phyloP scores from a whole-genome alignment of 1,140 invertebrate genomes.

The Aleiodes sp. region DNA sequence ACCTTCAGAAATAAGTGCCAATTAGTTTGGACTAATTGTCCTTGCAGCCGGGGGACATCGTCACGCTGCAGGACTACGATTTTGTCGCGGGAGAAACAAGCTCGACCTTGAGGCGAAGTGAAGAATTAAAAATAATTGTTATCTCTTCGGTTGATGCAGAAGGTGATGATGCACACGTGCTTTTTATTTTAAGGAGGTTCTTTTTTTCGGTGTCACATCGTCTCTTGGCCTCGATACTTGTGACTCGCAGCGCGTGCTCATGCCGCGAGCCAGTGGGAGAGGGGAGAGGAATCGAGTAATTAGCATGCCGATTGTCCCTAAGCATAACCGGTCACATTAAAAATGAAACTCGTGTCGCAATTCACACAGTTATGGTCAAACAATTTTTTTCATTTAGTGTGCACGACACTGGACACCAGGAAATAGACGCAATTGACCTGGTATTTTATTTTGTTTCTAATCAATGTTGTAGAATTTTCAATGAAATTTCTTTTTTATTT shows the following conservation, averaged over 20 bases:
- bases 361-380: background rate
- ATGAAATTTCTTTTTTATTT: background rate
- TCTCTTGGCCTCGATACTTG: constrained; percentile 29
- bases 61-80: background rate
- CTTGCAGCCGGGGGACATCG: background rate
- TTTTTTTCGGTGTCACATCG: constrained; percentile 15
- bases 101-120: background rate
- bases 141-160: background rate
- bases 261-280: background rate
- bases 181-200: background rate
- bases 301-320: constrained; percentile 14
- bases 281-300: background rate
- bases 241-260: background rate
- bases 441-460: background rate
- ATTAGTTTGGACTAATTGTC: constrained; percentile 8
- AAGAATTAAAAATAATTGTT: background rate
- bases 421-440: background rate
- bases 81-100: background rate
- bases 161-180: background rate
- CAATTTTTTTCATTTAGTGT: background rate
- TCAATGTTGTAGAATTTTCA: background rate
- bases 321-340: constrained; percentile 3
- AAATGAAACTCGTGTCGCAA: constrained; percentile 20
- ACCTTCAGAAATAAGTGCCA: constrained; percentile 5
- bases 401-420: background rate